phyloP scores from a whole-genome alignment of 2,888 invertebrate genomes.

The Lasius platythorax region DNA sequence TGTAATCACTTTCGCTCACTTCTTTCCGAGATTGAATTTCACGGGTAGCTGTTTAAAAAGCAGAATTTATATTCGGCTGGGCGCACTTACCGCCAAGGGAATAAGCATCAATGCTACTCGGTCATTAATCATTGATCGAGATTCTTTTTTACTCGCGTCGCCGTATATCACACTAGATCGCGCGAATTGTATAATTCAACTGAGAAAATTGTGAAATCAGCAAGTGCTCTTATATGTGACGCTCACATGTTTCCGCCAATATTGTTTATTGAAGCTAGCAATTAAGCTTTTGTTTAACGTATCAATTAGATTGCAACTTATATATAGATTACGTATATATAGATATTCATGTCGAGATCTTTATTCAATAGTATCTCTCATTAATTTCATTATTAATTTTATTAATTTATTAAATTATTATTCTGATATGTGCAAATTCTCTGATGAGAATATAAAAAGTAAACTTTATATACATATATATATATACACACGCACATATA shows the following conservation, averaged over 20 bases:
- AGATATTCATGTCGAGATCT: background rate
- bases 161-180: conserved; percentile 32
- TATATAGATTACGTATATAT: background rate
- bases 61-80: conserved; percentile 69
- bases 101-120: conserved; percentile 61
- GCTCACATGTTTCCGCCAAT: background rate
- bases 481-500: background rate
- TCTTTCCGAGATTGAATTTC: conserved; percentile 60
- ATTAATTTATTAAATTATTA: background rate
- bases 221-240: conserved; percentile 15
- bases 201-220: conserved; percentile 54
- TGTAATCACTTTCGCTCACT: conserved; percentile 65
- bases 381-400: background rate
- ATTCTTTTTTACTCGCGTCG: conserved; percentile 46
- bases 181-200: conserved; percentile 65
- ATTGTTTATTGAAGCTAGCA: conserved; percentile 8
- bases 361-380: background rate
- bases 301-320: background rate
- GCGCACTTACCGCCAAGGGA: conserved; percentile 30
- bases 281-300: conserved; percentile 13
- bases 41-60: conserved; percentile 60
- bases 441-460: background rate
- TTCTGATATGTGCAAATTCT: background rate
- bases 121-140: conserved; percentile 69
- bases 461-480: background rate